A percentile compares a stretch with the other conserved stretches of the same genome.
phyloP scores from a whole-genome alignment of 2,113 vertebrate species.

The Misgurnus anguillicaudatus region DNA sequence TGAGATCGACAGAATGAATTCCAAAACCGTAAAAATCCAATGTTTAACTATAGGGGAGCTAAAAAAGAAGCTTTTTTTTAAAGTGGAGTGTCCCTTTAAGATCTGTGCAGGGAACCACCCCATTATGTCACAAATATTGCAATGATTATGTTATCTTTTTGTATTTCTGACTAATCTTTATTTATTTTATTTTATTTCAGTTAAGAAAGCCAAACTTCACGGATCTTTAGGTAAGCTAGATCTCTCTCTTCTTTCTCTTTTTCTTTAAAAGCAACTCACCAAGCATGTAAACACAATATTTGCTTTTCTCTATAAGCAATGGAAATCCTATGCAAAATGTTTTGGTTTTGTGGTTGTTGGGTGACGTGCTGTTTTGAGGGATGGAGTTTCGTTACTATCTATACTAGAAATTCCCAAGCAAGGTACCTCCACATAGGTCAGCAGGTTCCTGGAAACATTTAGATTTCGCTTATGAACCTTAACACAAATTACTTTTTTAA shows the following conservation, averaged over 20 bases:
- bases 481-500: too few species aligned
- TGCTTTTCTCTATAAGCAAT: background rate
- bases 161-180: slow-evolving; percentile 28
- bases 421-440: too few species aligned
- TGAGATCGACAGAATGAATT: too few species aligned
- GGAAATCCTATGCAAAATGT: slow-evolving; percentile 13
- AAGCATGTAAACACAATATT: slow-evolving; percentile 19
- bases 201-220: slow-evolving; percentile 79
- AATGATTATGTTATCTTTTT: background rate
- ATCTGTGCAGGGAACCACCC: too few species aligned
- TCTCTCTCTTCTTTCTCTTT: background rate
- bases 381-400: background rate
- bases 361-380: background rate
- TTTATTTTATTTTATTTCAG: slow-evolving; percentile 60
- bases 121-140: too few species aligned
- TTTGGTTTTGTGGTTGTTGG: background rate
- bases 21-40: too few species aligned
- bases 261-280: background rate
- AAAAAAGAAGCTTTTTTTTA: too few species aligned
- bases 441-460: too few species aligned
- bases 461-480: too few species aligned
- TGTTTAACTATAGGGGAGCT: too few species aligned
- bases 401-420: background rate
- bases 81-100: too few species aligned
- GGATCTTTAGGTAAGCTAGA: slow-evolving; percentile 66